Evolutionary conservation across 2,113 vertebrate species (phyloP).

Genomic region (Podilymbus podiceps): DNA sequence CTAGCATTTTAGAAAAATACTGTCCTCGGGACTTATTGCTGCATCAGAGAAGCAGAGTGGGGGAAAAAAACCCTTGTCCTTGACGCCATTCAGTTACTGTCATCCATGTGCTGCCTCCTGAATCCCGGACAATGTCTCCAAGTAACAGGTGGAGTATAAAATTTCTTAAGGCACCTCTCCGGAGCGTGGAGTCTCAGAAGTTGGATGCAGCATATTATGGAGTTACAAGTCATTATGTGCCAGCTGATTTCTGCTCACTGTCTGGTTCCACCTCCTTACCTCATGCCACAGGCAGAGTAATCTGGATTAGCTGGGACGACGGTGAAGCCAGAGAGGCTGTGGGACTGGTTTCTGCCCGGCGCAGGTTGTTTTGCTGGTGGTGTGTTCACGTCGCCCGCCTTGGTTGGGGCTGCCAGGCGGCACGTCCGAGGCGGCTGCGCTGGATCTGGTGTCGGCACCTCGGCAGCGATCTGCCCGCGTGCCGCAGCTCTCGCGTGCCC

Average conservation of each 20-base stretch:
- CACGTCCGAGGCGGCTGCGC: neutral
- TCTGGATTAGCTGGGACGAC: neutral
- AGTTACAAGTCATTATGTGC: neutral
- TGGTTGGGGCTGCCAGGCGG: neutral
- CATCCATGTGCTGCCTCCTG: neutral
- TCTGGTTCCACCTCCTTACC: neutral
- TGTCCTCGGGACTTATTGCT: neutral
- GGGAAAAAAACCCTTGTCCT: neutral
- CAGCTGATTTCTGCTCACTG: neutral
- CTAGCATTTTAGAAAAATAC: neutral
- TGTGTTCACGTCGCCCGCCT: accelerated
- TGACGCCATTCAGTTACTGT: neutral
- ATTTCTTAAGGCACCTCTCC: neutral
- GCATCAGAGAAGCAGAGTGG: neutral
- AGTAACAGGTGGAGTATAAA: neutral
- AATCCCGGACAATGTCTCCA: neutral
- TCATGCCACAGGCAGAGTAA: neutral
- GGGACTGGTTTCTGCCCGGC: neutral
- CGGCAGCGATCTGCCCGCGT: accelerated
- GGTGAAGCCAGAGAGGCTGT: neutral
- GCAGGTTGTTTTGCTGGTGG: neutral
- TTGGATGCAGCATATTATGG: neutral
- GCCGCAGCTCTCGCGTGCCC: neutral
- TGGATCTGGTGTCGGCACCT: accelerated
- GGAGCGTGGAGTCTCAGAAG: neutral